A percentile compares a stretch with the other conserved stretches of the same genome.
phyloP scores from a whole-genome alignment of 2,113 vertebrate genomes.

The Psittacula cyanocephala region DNA sequence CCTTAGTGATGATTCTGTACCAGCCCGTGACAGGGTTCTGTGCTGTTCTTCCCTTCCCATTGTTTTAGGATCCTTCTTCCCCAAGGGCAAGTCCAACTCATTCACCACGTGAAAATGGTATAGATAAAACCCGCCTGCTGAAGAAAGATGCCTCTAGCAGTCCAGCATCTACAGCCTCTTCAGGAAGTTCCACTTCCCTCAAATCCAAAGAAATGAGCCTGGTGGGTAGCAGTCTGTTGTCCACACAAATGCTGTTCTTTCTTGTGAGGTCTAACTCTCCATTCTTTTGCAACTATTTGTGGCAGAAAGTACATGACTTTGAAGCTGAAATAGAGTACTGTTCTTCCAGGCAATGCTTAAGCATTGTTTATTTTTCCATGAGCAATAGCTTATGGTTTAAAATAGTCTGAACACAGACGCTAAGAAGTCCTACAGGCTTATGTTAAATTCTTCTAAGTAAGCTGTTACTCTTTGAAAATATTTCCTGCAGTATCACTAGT shows the following conservation, averaged over 20 bases:
- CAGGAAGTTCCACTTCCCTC: slow-evolving; percentile 83
- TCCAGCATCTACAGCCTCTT: slow-evolving; percentile 84
- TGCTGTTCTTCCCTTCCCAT: not conserved
- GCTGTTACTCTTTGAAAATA: not conserved
- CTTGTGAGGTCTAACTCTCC: not conserved
- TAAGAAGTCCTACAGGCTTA: not conserved
- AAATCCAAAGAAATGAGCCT: slow-evolving; percentile 87
- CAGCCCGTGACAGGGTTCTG: not conserved
- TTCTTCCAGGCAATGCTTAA: not conserved
- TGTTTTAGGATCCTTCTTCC: slow-evolving; percentile 81
- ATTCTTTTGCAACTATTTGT: not conserved
- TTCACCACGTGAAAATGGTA: slow-evolving; percentile 83
- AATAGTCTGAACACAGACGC: not conserved
- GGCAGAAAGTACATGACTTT: not conserved
- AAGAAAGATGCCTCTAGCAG: slow-evolving; percentile 87
- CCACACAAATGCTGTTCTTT: not conserved
- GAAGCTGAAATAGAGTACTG: not conserved
- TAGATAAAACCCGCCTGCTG: slow-evolving; percentile 82
- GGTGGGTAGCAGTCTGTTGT: slow-evolving; percentile 63
- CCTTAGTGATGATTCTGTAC: not conserved
- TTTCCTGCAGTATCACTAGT: not conserved
- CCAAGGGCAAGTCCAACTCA: slow-evolving; percentile 82
- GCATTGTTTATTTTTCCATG: not conserved
- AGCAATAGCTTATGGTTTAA: not conserved
- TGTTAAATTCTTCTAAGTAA: not conserved